phyloP scores from a whole-genome alignment of 1,140 invertebrate species.

The Hylyphantes graminicola region DNA sequence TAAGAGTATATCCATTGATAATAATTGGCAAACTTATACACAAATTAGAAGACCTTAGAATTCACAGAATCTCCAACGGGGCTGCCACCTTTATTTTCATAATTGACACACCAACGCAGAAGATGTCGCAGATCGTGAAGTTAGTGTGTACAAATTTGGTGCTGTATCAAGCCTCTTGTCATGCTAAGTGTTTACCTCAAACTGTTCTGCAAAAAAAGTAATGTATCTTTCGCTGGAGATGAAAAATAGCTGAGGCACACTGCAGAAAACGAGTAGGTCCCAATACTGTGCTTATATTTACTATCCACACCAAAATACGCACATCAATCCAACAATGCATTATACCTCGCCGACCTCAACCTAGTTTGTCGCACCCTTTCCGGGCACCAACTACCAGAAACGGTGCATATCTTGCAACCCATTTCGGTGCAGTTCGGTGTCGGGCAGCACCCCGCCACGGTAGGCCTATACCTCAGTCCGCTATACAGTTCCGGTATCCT shows the following conservation, averaged over 20 bases:
- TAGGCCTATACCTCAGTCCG: constrained; percentile 14
- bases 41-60: too few relatives aligned
- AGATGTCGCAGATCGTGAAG: too few relatives aligned
- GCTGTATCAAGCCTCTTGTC: too few relatives aligned
- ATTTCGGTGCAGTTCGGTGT: constrained; percentile 7
- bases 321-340: constrained; percentile 25
- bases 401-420: constrained; percentile 28
- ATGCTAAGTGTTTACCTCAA: too few relatives aligned
- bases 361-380: constrained; percentile 37
- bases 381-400: constrained; percentile 22
- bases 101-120: too few relatives aligned
- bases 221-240: too few relatives aligned
- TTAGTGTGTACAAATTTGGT: too few relatives aligned
- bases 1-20: too few relatives aligned
- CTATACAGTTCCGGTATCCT: constrained; percentile 18
- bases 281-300: not conserved
- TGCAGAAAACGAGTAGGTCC: not conserved
- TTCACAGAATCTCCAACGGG: too few relatives aligned
- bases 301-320: not conserved
- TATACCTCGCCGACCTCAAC: constrained; percentile 36
- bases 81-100: too few relatives aligned
- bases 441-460: not conserved
- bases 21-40: too few relatives aligned
- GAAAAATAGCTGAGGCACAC: not conserved
- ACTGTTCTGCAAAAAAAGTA: too few relatives aligned